These are phyloP conservation scores for Hyles vespertilio DNA, from an alignment of 1,140 invertebrate genomes.

Conservation along the genomic window DNA sequence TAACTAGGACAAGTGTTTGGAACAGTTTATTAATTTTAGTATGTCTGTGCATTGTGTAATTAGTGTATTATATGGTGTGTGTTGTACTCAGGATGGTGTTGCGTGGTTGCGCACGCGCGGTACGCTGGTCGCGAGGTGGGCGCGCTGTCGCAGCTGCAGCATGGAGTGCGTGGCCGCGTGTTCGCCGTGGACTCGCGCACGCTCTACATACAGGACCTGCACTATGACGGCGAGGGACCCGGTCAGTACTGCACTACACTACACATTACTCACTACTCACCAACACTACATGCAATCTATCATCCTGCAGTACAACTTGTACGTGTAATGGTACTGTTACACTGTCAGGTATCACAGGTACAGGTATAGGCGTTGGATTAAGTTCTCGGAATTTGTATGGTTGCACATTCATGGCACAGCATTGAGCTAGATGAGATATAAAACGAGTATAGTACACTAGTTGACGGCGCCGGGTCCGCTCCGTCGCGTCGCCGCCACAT, in stretches of 20 bases:
- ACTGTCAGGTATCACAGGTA: too few relatives aligned
- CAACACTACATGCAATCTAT: neutral
- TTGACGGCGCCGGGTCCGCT: too few relatives aligned
- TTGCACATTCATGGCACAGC: too few relatives aligned
- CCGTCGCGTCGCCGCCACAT: neutral
- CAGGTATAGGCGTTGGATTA: too few relatives aligned
- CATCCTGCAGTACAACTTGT: too few relatives aligned
- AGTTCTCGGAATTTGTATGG: too few relatives aligned
- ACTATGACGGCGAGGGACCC: conserved; percentile 92
- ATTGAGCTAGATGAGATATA: too few relatives aligned
- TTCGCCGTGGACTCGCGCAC: conserved; percentile 92
- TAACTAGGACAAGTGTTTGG: too few relatives aligned
- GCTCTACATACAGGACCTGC: conserved; percentile 90
- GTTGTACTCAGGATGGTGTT: conserved; percentile 19
- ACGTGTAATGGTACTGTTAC: too few relatives aligned
- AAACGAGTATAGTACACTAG: too few relatives aligned
- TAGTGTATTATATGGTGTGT: neutral
- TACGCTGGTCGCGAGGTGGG: conserved; percentile 89
- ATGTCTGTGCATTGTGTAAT: neutral
- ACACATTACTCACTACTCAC: too few relatives aligned
- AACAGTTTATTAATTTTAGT: too few relatives aligned
- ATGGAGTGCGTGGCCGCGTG: conserved; percentile 89
- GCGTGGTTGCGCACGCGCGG: conserved; percentile 30
- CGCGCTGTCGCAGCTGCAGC: conserved; percentile 85
- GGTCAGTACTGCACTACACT: conserved; percentile 73